Percentiles rank a stretch among this genome's conserved stretches.
Conservation (phyloP, 2,797 vertebrate genomes). For the Tachyglossus aculeatus region DNA sequence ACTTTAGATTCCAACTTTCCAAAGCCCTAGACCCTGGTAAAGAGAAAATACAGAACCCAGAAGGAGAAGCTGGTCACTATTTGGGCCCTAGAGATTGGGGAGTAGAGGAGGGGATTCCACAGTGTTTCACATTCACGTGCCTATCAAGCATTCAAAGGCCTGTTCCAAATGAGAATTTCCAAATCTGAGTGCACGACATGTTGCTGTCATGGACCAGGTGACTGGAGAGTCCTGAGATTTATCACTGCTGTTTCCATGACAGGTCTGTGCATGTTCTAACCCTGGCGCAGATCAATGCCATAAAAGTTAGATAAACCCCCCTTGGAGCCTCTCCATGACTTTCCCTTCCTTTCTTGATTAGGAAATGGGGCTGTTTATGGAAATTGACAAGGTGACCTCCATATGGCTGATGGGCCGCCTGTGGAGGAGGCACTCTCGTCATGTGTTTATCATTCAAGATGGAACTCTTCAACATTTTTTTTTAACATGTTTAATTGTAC, state of each 20-base stretch:
- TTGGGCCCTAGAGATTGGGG: no score
- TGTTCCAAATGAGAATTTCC: conserved; percentile 35
- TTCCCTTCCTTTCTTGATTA: conserved; percentile 45
- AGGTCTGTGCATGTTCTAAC: conserved; percentile 47
- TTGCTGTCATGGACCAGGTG: conserved; percentile 6
- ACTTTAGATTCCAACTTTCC: no score
- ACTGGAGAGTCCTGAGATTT: conserved; percentile 48
- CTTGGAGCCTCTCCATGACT: conserved; percentile 43
- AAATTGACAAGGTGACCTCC: conserved; percentile 64
- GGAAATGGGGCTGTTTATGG: conserved; percentile 65
- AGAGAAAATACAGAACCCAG: no score
- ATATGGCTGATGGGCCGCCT: conserved; percentile 63
- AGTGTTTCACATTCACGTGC: not conserved
- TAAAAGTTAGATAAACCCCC: conserved; percentile 47
- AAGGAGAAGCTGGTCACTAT: no score
- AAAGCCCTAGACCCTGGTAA: no score
- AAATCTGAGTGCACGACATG: conserved; percentile 10
- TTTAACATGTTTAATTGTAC: not conserved
- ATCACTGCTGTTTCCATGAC: conserved; percentile 42
- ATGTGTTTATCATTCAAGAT: conserved; percentile 42
- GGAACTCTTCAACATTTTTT: conserved; percentile 35
- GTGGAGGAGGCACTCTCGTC: conserved; percentile 36
- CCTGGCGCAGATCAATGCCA: conserved; percentile 57
- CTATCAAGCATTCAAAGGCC: conserved; percentile 53
- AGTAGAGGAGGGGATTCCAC: no score